Conservation (phyloP, 1,140 invertebrate genomes). For the Cotesia glomerata region DNA sequence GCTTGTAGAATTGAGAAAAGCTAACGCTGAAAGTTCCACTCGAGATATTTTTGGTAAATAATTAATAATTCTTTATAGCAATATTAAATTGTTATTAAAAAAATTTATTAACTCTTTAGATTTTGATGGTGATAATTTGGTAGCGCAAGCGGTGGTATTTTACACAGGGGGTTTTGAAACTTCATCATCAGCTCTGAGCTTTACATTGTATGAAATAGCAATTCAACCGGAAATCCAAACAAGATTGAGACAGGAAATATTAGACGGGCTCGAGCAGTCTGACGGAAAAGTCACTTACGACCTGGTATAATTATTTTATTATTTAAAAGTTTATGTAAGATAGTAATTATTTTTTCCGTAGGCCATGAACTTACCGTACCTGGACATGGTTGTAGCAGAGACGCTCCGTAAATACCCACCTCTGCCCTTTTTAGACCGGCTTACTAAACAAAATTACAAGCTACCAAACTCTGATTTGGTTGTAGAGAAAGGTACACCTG, state of each 20-base stretch:
- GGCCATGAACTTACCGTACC: slow-evolving; percentile 34
- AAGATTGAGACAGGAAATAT: slow-evolving; percentile 63
- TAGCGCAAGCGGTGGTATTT: slow-evolving; percentile 71
- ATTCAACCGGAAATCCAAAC: slow-evolving; percentile 65
- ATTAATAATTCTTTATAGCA: too few relatives aligned
- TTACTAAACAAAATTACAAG: slow-evolving; percentile 54
- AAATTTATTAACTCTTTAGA: too few relatives aligned
- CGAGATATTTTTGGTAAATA: slow-evolving; percentile 34
- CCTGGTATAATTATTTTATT: slow-evolving; percentile 17
- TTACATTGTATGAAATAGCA: slow-evolving; percentile 66
- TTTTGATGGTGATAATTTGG: slow-evolving; percentile 70
- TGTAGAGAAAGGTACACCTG: slow-evolving; percentile 58
- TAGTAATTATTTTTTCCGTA: background rate
- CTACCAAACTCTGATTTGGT: slow-evolving; percentile 51
- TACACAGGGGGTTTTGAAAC: slow-evolving; percentile 74
- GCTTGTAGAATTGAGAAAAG: slow-evolving; percentile 53
- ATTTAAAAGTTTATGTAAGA: background rate
- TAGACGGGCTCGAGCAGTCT: slow-evolving; percentile 50
- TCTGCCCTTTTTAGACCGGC: slow-evolving; percentile 62
- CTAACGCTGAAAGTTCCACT: background rate
- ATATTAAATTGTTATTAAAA: too few relatives aligned
- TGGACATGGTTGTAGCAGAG: slow-evolving; percentile 59
- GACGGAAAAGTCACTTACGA: slow-evolving; percentile 62
- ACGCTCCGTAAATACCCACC: slow-evolving; percentile 69
- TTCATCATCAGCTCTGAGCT: slow-evolving; percentile 70